phyloP scores from a whole-genome alignment of 1,140 invertebrate genomes.

The Drosophila navojoa region DNA sequence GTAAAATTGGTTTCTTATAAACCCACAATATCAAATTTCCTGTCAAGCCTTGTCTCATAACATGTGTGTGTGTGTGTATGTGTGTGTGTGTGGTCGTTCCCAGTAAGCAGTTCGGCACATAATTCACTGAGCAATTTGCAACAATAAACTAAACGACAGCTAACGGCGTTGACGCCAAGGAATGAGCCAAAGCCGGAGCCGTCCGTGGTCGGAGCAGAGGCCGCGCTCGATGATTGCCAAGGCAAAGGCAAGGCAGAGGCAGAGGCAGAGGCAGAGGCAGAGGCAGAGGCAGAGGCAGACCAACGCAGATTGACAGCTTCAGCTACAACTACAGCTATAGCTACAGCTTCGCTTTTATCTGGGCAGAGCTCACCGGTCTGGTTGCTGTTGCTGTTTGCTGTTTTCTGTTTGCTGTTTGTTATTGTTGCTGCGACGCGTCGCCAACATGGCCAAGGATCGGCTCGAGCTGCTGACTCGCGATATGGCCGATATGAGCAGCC shows the following conservation, averaged over 20 bases:
- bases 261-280: constrained; percentile 33
- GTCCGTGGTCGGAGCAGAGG: constrained; percentile 17
- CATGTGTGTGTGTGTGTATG: constrained; percentile 1
- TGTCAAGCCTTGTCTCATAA: constrained; percentile 54
- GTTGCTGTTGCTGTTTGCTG: constrained; percentile 14
- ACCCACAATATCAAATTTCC: constrained; percentile 70
- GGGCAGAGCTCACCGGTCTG: constrained; percentile 15
- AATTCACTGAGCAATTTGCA: constrained; percentile 80
- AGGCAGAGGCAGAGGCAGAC: constrained; percentile 44
- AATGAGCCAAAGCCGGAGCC: constrained; percentile 54
- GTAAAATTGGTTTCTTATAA: constrained; percentile 63
- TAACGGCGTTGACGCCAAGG: constrained; percentile 79
- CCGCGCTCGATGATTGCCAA: constrained; percentile 57
- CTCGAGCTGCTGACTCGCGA: constrained; percentile 39
- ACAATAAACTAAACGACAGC: constrained; percentile 81
- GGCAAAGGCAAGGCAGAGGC: constrained; percentile 17
- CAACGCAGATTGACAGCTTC: constrained; percentile 74
- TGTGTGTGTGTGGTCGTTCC: constrained; percentile 71
- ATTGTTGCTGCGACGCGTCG: constrained; percentile 36
- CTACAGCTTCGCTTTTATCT: constrained; percentile 28
- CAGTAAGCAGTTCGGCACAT: constrained; percentile 79
- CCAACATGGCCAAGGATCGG: constrained; percentile 51
- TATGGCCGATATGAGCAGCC: constrained; percentile 54
- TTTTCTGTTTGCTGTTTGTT: constrained; percentile 29
- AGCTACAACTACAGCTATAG: constrained; percentile 23